Evolutionary conservation across 2,113 vertebrate genomes (phyloP).

Genomic region (Dipodomys stephensi): DNA sequence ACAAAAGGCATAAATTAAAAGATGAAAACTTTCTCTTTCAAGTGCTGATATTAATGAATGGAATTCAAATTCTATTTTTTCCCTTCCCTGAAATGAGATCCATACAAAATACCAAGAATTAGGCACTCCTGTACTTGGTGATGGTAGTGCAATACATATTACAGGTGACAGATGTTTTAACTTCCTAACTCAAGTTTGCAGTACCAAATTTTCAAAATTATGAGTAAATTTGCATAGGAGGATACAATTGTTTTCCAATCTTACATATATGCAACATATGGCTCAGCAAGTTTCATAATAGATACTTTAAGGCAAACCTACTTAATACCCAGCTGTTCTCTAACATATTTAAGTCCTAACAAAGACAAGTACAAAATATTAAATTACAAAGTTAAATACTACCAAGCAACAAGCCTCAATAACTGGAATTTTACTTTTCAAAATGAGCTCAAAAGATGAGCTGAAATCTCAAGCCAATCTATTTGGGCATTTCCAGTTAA

Average conservation of each 20-base stretch:
- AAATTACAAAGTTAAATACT: no score
- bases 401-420: constrained; percentile 12
- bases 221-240: background rate
- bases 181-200: constrained; percentile 5
- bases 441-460: constrained; percentile 50
- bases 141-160: background rate
- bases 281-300: constrained; percentile 7
- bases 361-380: background rate
- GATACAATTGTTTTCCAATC: background rate
- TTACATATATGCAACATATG: background rate
- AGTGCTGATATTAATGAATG: constrained; percentile 17
- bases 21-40: background rate
- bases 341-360: background rate
- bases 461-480: constrained; percentile 11
- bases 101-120: background rate
- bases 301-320: constrained; percentile 3
- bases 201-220: constrained; percentile 5
- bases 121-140: background rate
- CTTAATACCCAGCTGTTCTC: background rate
- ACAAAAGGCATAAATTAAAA: background rate
- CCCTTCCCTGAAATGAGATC: constrained; percentile 4
- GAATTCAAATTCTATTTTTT: background rate
- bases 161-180: background rate
- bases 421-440: background rate
- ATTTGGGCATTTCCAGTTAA: background rate